Conservation (phyloP, 2,888 invertebrate genomes). For the Anarsia innoxiella region DNA sequence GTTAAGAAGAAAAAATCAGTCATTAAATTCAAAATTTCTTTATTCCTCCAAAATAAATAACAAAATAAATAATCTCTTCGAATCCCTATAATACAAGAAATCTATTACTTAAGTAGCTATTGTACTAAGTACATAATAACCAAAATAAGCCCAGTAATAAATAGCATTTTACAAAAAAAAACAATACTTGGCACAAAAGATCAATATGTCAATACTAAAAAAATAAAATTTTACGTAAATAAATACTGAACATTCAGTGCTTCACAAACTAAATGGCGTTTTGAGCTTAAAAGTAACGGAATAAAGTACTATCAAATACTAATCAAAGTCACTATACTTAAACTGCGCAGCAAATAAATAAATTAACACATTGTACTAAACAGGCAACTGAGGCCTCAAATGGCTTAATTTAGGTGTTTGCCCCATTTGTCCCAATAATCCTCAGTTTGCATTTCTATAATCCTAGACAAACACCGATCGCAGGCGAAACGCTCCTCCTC, state of each 20-base stretch:
- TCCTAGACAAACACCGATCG: conserved; percentile 93
- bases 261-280: no score
- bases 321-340: background rate
- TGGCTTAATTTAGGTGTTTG: conserved; percentile 51
- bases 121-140: conserved; percentile 2
- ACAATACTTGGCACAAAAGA: no score
- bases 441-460: conserved; percentile 96
- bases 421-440: conserved; percentile 95
- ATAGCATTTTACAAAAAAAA: no score
- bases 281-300: no score
- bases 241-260: no score
- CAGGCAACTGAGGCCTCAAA: no score
- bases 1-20: no score
- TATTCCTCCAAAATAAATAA: conserved; percentile 12
- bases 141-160: no score
- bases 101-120: background rate
- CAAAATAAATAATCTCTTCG: conserved; percentile 11
- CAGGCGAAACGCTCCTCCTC: conserved; percentile 99
- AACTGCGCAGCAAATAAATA: conserved; percentile 1
- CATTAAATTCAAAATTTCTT: no score
- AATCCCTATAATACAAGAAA: background rate
- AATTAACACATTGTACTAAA: background rate
- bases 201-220: no score
- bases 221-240: no score
- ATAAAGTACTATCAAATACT: no score